These are phyloP conservation scores for Eupithecia pulchellata DNA, from an alignment of 2,888 invertebrate species.

Conservation along the genomic window DNA sequence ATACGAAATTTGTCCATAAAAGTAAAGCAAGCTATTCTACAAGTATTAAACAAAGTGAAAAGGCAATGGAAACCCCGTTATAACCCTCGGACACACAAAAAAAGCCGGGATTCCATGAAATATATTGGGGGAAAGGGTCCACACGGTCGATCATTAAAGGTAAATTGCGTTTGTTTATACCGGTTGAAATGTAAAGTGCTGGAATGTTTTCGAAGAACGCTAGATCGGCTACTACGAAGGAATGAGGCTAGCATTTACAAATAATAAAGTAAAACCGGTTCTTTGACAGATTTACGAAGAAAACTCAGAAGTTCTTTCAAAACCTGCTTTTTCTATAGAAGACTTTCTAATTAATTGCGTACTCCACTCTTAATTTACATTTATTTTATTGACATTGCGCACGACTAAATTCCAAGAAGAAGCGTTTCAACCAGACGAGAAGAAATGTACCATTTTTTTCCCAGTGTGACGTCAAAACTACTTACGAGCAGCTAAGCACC, in stretches of 20 bases:
- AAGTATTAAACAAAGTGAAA: conserved; percentile 77
- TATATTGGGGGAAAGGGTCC: conserved; percentile 77
- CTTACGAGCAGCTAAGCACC: neutral
- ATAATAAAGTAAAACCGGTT: neutral
- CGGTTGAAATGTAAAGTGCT: conserved; percentile 72
- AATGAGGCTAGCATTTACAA: conserved; percentile 1
- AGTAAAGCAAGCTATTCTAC: conserved; percentile 45
- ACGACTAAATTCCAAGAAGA: neutral
- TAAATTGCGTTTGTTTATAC: conserved; percentile 78
- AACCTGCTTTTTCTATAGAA: neutral
- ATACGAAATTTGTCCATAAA: neutral
- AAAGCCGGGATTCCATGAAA: conserved; percentile 77
- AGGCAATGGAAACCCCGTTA: conserved; percentile 77
- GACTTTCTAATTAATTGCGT: neutral
- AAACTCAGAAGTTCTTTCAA: neutral
- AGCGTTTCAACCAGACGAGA: neutral
- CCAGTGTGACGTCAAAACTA: neutral
- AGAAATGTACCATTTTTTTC: neutral
- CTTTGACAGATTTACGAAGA: neutral
- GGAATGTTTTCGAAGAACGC: conserved; percentile 65
- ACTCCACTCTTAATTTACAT: neutral
- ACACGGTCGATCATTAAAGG: conserved; percentile 76
- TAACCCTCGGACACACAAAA: conserved; percentile 76
- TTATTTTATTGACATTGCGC: neutral
- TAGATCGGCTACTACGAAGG: conserved; percentile 39